Conservation (phyloP, 2,888 invertebrate species). For the Lysandra coridon region DNA sequence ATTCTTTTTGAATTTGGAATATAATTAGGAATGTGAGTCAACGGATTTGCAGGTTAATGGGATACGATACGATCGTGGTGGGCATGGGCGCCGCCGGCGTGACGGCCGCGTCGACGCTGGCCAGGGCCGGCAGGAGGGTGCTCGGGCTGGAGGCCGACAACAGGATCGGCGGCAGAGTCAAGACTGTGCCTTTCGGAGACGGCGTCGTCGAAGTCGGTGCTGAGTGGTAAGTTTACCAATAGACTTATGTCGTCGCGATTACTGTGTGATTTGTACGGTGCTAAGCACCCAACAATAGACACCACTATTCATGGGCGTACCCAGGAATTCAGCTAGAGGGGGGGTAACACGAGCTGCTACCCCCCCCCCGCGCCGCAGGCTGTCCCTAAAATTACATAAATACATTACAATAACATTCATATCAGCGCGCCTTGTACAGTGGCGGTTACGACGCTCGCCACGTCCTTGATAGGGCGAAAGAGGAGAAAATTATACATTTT, state of each 20-base stretch:
- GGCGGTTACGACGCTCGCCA: too few relatives aligned
- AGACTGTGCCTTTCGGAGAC: constrained; percentile 60
- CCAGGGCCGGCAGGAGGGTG: constrained; percentile 55
- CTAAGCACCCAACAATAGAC: not conserved
- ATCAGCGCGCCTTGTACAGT: too few relatives aligned
- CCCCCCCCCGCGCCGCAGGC: too few relatives aligned
- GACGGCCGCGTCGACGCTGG: constrained; percentile 55
- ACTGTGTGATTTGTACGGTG: not conserved
- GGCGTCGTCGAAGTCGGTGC: constrained; percentile 65
- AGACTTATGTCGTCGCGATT: not conserved
- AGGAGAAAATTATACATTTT: too few relatives aligned
- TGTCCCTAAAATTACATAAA: too few relatives aligned
- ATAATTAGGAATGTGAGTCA: not conserved
- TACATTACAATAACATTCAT: too few relatives aligned
- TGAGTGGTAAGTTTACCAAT: constrained; percentile 56
- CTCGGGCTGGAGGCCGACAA: constrained; percentile 62
- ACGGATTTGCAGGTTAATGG: not conserved
- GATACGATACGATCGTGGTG: constrained; percentile 63
- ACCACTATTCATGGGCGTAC: too few relatives aligned
- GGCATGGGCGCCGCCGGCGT: constrained; percentile 62
- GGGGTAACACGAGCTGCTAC: too few relatives aligned
- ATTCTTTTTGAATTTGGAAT: not conserved
- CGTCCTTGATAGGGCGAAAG: too few relatives aligned
- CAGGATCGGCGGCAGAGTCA: constrained; percentile 62
- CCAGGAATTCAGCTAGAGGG: too few relatives aligned